These are phyloP conservation scores for Scatophagus argus DNA, from an alignment of 2,113 vertebrate species.

Conservation along the genomic window DNA sequence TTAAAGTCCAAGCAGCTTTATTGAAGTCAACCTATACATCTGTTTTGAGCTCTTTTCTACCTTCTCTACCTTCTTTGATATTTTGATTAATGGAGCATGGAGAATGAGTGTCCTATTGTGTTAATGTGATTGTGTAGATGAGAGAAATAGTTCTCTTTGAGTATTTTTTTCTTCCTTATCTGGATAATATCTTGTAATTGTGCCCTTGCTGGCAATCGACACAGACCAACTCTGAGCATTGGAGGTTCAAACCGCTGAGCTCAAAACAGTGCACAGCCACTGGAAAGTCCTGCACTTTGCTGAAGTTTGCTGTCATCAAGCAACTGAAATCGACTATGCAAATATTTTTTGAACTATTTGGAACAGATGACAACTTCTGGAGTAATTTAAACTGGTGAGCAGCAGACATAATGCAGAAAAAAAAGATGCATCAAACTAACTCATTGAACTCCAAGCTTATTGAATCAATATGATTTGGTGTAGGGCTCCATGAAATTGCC, in stretches of 20 bases:
- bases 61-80: neutral
- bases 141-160: conserved; percentile 14
- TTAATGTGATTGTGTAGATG: conserved; percentile 19
- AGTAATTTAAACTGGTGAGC: neutral
- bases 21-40: conserved; percentile 6
- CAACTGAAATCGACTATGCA: conserved; percentile 1
- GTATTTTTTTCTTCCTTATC: conserved; percentile 20
- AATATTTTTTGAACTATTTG: neutral
- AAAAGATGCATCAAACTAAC: conserved; percentile 18
- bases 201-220: neutral
- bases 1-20: conserved; percentile 1
- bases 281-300: conserved; percentile 4
- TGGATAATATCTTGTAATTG: conserved; percentile 36
- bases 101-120: conserved; percentile 3
- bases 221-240: conserved; percentile 23
- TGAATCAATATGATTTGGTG: conserved; percentile 54
- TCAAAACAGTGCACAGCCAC: conserved; percentile 18
- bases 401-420: conserved; percentile 13
- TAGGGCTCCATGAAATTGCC: conserved; percentile 36
- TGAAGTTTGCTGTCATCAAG: conserved; percentile 21
- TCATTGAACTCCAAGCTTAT: conserved; percentile 22
- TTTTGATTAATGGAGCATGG: conserved; percentile 37
- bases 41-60: conserved; percentile 24
- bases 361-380: conserved; percentile 3
- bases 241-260: neutral